A percentile compares a stretch with the other conserved stretches of the same genome.
Conservation (phyloP, 2,113 vertebrate genomes). For the Motacilla alba region DNA sequence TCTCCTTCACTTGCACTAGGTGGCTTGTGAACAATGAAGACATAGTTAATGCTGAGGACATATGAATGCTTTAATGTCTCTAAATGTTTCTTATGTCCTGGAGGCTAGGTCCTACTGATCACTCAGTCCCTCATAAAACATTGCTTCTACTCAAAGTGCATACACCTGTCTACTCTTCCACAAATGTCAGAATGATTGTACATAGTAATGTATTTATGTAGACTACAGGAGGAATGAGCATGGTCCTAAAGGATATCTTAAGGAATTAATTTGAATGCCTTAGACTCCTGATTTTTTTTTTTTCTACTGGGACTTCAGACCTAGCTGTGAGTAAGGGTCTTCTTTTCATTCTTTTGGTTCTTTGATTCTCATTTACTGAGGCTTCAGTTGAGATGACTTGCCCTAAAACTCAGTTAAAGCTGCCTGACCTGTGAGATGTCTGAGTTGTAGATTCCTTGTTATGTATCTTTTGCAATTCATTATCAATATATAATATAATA, state of each 20-base stretch:
- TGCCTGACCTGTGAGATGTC: not conserved
- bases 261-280: not conserved
- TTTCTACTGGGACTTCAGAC: not conserved
- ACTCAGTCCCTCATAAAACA: not conserved
- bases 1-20: not conserved
- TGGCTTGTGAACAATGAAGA: not conserved
- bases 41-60: not conserved
- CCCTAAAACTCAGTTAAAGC: not conserved
- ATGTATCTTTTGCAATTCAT: not conserved
- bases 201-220: not conserved
- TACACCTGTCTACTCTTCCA: not conserved
- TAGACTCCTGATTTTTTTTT: not conserved
- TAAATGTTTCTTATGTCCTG: not conserved
- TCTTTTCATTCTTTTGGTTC: not conserved
- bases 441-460: not conserved
- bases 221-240: not conserved
- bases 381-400: not conserved
- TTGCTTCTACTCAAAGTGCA: not conserved
- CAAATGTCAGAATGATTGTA: not conserved
- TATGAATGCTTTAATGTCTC: not conserved
- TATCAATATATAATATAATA: not conserved
- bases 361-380: not conserved
- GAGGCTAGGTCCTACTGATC: not conserved
- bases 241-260: not conserved
- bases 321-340: not conserved